Percentiles rank a stretch among this genome's conserved stretches.
These are phyloP conservation scores for Pionites leucogaster DNA, from an alignment of 2,113 vertebrate species.

Conservation along the genomic window DNA sequence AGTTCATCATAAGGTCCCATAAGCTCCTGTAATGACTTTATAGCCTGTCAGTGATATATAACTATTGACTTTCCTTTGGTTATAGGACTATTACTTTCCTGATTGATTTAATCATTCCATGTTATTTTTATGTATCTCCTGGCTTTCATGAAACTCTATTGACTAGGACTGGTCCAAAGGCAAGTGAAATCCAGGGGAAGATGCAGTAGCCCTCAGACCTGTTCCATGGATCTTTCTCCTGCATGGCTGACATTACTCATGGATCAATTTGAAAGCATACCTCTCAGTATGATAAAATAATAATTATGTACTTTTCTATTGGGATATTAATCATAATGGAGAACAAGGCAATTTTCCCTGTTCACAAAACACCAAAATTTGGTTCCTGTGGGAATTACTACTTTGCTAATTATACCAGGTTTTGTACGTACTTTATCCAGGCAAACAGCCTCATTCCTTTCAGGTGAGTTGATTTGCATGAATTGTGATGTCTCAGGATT, in stretches of 20 bases:
- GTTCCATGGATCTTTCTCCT: neutral
- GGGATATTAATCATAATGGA: neutral
- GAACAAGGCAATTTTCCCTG: neutral
- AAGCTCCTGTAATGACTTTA: conserved; percentile 51
- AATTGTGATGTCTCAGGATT: neutral
- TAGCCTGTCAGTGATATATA: conserved; percentile 5
- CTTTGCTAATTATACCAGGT: neutral
- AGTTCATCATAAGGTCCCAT: conserved; percentile 4
- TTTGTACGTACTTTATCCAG: neutral
- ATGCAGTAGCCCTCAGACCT: neutral
- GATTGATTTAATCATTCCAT: conserved; percentile 41
- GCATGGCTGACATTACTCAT: neutral
- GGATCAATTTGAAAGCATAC: neutral
- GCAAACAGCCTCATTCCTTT: neutral
- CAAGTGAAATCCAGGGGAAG: neutral
- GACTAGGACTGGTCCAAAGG: conserved; percentile 12
- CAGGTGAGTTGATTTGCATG: conserved; percentile 1
- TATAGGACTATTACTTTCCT: conserved; percentile 44
- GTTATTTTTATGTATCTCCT: conserved; percentile 16
- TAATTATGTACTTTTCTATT: neutral
- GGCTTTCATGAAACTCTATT: neutral
- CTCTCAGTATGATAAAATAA: neutral
- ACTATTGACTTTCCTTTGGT: conserved; percentile 38
- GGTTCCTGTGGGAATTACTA: neutral
- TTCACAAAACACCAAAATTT: neutral